Evolutionary conservation across 1,140 invertebrate genomes (phyloP), one percentile per base, ranked within the genome.

Genomic region (Ridgeia piscesae): DNA sequence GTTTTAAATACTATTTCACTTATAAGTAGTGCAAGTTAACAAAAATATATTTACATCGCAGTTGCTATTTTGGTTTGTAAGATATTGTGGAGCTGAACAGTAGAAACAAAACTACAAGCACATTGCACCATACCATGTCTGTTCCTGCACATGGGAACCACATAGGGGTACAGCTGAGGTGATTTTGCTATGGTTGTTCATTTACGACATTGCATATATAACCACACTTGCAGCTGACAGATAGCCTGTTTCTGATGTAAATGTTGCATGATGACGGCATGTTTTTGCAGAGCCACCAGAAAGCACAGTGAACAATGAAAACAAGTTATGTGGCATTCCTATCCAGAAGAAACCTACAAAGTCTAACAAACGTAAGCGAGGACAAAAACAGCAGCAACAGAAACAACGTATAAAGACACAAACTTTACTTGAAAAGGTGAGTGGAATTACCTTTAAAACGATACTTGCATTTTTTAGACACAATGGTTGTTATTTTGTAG

Each of bases 351-450:
- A 58, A 35, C 77, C 92, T 14, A 93, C 93, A 33, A 33, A 92
- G 48, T 92, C 93, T 2, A 92, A 93, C 88, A 93, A 92, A 91
- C 93, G 93, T 88, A 89, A 93, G 42, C 42, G 33, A 92, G n/a
- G 42, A 90, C 77, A n/a, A 33, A 89, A 33, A 89, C 89, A 33
- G n/a, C 34, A 91, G 34, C 48, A 33, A 88, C 58, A 31, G 42
- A 34, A 34, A 42, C 33, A 93, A 92, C 42, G 11, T 58, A 91
- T 48, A 77, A 92, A 91, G 50, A 92, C 89, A 48, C 92, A 90
- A 42, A 91, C 93, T 11, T 35, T 93, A 91, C 48, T 93, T 34
- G 93, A 93, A 89, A 92, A 91, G 92, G 93, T 93, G 89, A 89
- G 50, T 93, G 58, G 27, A 77, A 77, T 77, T 42, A 42, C 58